These are phyloP conservation scores for Etheostoma spectabile DNA, from an alignment of 2,113 vertebrate species.

Conservation along the genomic window DNA sequence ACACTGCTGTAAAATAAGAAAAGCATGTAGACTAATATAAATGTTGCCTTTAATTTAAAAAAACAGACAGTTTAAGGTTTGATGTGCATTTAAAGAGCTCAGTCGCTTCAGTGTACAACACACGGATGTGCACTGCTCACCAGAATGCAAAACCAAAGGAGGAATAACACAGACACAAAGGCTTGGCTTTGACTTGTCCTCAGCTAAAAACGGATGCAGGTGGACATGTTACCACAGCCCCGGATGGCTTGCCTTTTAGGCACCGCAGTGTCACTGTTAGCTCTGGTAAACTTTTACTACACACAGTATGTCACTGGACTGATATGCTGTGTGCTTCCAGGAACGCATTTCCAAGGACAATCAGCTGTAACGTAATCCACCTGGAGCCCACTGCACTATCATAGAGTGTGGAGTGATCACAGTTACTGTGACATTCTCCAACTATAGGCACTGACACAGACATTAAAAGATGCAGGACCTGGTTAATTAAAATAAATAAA, in stretches of 20 bases:
- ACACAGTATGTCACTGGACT: slow-evolving; percentile 8
- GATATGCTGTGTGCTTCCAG: slow-evolving; percentile 3
- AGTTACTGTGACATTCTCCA: slow-evolving; percentile 28
- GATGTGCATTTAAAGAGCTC: background rate
- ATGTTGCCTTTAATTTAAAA: slow-evolving; percentile 40
- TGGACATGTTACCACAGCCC: slow-evolving; percentile 32
- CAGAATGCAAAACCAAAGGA: slow-evolving; percentile 32
- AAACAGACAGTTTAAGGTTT: background rate
- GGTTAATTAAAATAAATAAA: background rate
- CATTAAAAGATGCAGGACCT: background rate
- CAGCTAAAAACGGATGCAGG: slow-evolving; percentile 34
- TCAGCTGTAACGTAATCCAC: slow-evolving; percentile 33
- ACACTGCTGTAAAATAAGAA: background rate
- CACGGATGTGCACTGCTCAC: slow-evolving; percentile 6
- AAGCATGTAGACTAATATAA: background rate
- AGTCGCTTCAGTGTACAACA: background rate
- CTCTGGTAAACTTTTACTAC: slow-evolving; percentile 59
- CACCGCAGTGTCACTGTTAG: slow-evolving; percentile 38
- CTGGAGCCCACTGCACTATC: slow-evolving; percentile 35
- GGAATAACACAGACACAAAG: slow-evolving; percentile 25
- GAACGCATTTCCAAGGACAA: slow-evolving; percentile 56
- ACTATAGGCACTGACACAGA: slow-evolving; percentile 1
- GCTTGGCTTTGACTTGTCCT: slow-evolving; percentile 32
- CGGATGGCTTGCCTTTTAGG: slow-evolving; percentile 5
- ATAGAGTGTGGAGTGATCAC: slow-evolving; percentile 30